Evolutionary conservation across 2,797 vertebrate genomes (phyloP), one percentile per base, ranked within the genome.

Genomic region (Ammospiza maritima): DNA sequence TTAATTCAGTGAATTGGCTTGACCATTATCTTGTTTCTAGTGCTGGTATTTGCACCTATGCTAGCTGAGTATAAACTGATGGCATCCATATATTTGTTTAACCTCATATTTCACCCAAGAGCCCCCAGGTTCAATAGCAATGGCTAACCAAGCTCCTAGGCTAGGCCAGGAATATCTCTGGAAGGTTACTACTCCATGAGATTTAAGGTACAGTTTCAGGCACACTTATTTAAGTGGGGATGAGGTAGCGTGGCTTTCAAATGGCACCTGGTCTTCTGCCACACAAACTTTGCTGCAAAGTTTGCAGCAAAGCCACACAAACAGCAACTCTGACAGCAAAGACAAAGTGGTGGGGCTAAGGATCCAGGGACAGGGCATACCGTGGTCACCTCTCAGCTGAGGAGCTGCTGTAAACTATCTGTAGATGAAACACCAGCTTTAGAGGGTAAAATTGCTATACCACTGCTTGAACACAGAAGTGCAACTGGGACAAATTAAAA

Each of bases 321-420:
- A 36, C 6, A 64, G 30, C 15, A 15, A 9, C 40, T 61, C 18
- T 1, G 5, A 32, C 34, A 51, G 0, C 5, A 51, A 27, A 17
- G 61, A 0, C 5, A 58, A 22, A 17, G 57, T 5, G 16, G 4
- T 32, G 48, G 17, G n/a, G 6, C 22, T 44, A 9, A 67, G 67
- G 40, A 85, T 8, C 44, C 53, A 44, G n/a, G 40, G 12, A 20
- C 34, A 45, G 50, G 27, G 11, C 32, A 23, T n/a, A 30, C 25
- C 0, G 0, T 1, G 5, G 32, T 22, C 51, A 19, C 13, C 0
- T 0, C 13, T 34, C 38, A n/a, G 16, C 29, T 16, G 16, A 71
- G 45, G 18, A 67, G 23, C 17, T 74, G 60, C 12, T 12, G 4
- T 65, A 36, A 69, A 54, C 25, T 40, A 54, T 30, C 44, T 44